Base-by-base conservation (phyloP, 2,888 invertebrate species). In the Eupithecia abbreviata region DNA sequence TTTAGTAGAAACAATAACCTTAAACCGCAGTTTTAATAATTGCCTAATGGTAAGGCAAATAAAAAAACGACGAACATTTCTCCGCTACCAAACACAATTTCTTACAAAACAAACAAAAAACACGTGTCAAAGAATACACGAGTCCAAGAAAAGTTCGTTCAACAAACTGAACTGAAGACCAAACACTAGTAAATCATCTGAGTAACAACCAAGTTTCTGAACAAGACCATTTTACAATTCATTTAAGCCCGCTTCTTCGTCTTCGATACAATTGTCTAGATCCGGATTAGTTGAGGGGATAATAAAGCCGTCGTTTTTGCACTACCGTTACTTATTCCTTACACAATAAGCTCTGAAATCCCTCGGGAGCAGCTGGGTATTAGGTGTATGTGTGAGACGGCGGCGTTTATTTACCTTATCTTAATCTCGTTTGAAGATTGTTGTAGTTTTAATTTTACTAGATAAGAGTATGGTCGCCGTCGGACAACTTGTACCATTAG, bases 191-290 rank as follows among this genome's bases (percentile, higher is more conserved):
- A 62, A 62, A 62, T 62, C 62, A 62, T 62, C 18, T 10, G 62
- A 12, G 62, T 30, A 30, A 18, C 62, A 62, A 62, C 62, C 30
- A 30, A 30, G 62, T 62, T 70, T 67, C 42, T 43, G 18, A 49
- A 65, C 45, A 70, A 73, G 62, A 73, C 71, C 74, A 73, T 76
- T 78, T 77, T 80, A 75, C 79, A 77, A 78, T 79, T 81, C 73
- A 76, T 76, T 75, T 75, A 67, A 70, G 71, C 68, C 49, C 12
- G 73, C 72, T 75, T 75, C 74, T 75, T 66, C 67, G 43, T 10
- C 67, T 68, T 43, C 80, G 73, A 80, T 73, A 74, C 79, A 74
- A 78, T 81, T 81, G 82, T 81, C 77, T 82, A 72, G 58, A 74
- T 79, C 72, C 55, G 81, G 82, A 80, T 82, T 81, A 79, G 78